Evolutionary conservation across 2,888 invertebrate species (phyloP), one percentile per base, ranked within the genome.

Genomic region (Drosophila algonquin): DNA sequence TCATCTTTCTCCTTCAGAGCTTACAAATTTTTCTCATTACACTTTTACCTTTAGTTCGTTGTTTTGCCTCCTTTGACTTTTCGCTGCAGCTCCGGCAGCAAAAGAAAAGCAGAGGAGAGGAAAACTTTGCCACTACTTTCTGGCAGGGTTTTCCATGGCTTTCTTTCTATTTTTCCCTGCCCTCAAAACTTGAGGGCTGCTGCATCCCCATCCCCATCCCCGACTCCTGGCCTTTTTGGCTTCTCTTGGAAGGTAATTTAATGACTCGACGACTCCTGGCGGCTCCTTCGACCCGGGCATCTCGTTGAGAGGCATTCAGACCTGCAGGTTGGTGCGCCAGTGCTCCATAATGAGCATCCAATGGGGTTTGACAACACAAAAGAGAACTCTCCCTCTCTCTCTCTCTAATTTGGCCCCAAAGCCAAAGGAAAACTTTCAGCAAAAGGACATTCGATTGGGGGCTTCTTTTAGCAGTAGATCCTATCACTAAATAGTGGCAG

Each of bases 11-110:
- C 73, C 67, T 63, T 63, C 79, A 50, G 68, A 54, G 74, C 60
- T 74, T 48, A 55, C 61, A 73, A 73, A 79, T 73, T 81, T 87
- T 83, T 85, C 86, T 82, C 86, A 87, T 87, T 87, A 86, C 88
- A 82, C 73, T 81, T 84, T 76, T 71, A 60, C 58, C 75, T 63
- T 40, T 6, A 40, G n/a, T n/a, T 40, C 62, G 59, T 46, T 63
- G 40, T 46, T 82, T 61, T 65, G 47, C 50, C 63, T 65, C 64
- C 54, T 59, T 68, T 75, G 61, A 62, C 73, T 75, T 75, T 69
- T 63, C 75, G 10, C 32, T 50, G 54, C 59, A 63, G 50, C 45
- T 53, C 35, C 50, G 18, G 18, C 18, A 24, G 4, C 9, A 2
- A 35, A 44, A 12, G n/a, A 16, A 27, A n/a, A 40, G 14, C 12